Percentiles rank a stretch among this genome's conserved stretches.
These are phyloP conservation scores for Trogon melanurus DNA, from an alignment of 2,113 vertebrate genomes.

Conservation along the genomic window DNA sequence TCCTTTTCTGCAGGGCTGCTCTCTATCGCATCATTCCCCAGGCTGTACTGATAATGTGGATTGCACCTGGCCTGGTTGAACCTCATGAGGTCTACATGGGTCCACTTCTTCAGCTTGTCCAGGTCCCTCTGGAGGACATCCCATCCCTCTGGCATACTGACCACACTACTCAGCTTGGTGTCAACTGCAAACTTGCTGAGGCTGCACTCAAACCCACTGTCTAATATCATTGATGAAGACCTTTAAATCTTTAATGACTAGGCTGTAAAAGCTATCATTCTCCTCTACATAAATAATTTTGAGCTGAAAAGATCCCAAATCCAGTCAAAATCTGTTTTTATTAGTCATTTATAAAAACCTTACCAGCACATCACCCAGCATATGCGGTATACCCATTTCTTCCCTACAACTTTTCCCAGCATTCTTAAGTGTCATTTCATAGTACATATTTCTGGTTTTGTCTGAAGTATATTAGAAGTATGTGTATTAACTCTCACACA, in stretches of 20 bases:
- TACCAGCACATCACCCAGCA: background rate
- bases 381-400: background rate
- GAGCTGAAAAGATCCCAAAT: background rate
- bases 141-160: too few relatives aligned
- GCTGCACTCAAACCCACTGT: too few relatives aligned
- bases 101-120: too few relatives aligned
- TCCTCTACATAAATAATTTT: background rate
- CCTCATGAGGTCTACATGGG: too few relatives aligned
- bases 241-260: background rate
- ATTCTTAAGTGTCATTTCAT: background rate
- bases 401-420: background rate
- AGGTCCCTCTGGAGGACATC: too few relatives aligned
- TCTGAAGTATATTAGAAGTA: background rate
- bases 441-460: background rate
- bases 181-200: too few relatives aligned
- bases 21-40: too few relatives aligned
- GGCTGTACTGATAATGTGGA: too few relatives aligned
- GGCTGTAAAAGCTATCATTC: background rate
- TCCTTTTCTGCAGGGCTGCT: too few relatives aligned
- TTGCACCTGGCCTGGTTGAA: too few relatives aligned
- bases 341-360: background rate
- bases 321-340: background rate
- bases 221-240: too few relatives aligned
- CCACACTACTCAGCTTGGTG: too few relatives aligned
- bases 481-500: background rate